Conservation (phyloP, 30 jellyfish, hydroid and myxozoan species). For the Morbakka virulenta region DNA sequence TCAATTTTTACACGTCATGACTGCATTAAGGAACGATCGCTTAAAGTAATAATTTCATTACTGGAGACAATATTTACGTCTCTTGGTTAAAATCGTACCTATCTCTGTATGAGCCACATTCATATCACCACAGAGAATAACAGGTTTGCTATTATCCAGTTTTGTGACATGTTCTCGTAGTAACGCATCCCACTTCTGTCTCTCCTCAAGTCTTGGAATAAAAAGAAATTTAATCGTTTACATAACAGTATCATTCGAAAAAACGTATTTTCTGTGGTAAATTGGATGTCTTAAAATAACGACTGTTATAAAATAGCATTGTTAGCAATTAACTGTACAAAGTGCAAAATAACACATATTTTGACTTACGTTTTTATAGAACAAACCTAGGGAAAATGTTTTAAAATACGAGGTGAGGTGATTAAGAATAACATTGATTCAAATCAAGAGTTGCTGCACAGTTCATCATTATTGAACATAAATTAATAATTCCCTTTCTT, state of each 20-base stretch:
- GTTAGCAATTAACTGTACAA: not conserved
- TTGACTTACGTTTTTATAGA: not conserved
- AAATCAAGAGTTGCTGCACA: too few relatives aligned
- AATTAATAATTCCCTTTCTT: too few relatives aligned
- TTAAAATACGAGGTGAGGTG: too few relatives aligned
- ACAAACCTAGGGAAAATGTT: too few relatives aligned
- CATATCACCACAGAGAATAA: conserved; percentile 92
- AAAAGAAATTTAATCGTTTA: not conserved
- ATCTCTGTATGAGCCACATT: conserved; percentile 98
- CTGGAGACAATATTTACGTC: too few relatives aligned
- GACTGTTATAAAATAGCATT: not conserved
- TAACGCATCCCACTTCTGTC: conserved; percentile 90
- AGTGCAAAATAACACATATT: not conserved
- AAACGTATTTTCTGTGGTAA: too few relatives aligned
- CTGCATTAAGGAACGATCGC: too few relatives aligned
- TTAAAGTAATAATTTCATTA: too few relatives aligned
- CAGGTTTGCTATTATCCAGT: conserved; percentile 79
- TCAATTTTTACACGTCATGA: too few relatives aligned
- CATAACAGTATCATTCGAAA: not conserved
- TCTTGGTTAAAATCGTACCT: conserved; percentile 71
- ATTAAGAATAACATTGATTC: too few relatives aligned
- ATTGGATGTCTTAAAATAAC: not conserved
- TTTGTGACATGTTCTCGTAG: conserved; percentile 53
- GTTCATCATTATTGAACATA: too few relatives aligned
- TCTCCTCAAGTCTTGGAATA: conserved; percentile 63